Conservation (phyloP, 92 coral and sea anemone genomes). For the Chrysogorgia sp. region DNA sequence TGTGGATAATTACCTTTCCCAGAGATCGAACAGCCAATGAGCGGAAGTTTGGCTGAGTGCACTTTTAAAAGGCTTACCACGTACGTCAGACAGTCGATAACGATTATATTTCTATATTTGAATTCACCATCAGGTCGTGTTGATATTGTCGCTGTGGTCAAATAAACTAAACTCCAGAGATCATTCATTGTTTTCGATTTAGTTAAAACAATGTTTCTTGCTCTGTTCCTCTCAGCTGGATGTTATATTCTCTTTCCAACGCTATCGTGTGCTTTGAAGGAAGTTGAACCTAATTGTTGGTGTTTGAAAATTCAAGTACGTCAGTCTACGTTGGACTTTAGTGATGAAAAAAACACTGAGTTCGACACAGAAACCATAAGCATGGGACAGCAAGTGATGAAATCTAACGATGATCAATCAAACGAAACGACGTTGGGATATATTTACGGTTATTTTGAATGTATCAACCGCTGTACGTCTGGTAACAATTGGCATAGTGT, state of each 20-base stretch:
- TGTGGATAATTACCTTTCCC: too few relatives aligned
- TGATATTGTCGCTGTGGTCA: neutral
- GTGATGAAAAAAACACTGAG: slow-evolving; percentile 3
- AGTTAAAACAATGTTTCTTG: neutral
- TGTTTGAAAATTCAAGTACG: slow-evolving; percentile 33
- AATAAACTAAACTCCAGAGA: neutral
- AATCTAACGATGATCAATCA: neutral
- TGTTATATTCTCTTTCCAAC: slow-evolving; percentile 10
- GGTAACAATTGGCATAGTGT: slow-evolving; percentile 15
- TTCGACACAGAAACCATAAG: slow-evolving; percentile 1
- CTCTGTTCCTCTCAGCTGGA: slow-evolving; percentile 4
- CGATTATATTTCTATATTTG: neutral
- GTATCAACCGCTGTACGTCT: slow-evolving; percentile 9
- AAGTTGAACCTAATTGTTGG: slow-evolving; percentile 5
- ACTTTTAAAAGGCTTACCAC: neutral
- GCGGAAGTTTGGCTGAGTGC: slow-evolving; percentile 45
- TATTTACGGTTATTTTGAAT: neutral
- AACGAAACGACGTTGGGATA: neutral
- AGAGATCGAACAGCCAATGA: slow-evolving; percentile 1
- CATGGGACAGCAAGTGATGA: neutral
- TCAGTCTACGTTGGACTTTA: neutral
- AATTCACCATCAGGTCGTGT: neutral
- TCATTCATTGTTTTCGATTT: neutral
- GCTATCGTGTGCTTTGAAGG: slow-evolving; percentile 12
- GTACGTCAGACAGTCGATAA: slow-evolving; percentile 3